A percentile compares a stretch with the other conserved stretches of the same genome.
Evolutionary conservation across 2,113 vertebrate species (phyloP).

Genomic region (Callocephalon fimbriatum): DNA sequence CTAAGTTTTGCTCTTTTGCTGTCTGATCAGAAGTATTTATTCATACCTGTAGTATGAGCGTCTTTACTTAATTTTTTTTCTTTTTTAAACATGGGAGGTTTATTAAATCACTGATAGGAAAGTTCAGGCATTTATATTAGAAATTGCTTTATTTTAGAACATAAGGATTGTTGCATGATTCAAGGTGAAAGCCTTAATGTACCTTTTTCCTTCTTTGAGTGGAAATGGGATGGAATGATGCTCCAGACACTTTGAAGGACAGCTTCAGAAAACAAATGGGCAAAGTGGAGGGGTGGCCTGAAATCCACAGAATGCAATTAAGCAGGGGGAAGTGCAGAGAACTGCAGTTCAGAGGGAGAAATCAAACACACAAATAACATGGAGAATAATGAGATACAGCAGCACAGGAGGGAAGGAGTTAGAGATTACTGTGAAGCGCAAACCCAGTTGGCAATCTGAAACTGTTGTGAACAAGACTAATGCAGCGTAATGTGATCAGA

Average conservation of each 20-base stretch:
- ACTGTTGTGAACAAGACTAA: not conserved
- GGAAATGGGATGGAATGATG: not conserved
- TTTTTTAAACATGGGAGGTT: not conserved
- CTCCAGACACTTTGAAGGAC: not conserved
- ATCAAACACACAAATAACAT: not conserved
- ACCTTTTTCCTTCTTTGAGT: conserved; percentile 46
- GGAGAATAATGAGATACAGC: not conserved
- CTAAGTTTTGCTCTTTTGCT: conserved; percentile 33
- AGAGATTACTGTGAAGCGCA: not conserved
- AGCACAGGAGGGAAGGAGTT: not conserved
- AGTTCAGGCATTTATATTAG: not conserved
- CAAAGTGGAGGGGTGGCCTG: not conserved
- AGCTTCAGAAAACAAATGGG: not conserved
- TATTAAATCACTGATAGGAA: not conserved
- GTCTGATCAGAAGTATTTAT: conserved; percentile 60
- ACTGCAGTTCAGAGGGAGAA: not conserved
- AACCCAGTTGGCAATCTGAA: not conserved
- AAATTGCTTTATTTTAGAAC: conserved; percentile 1
- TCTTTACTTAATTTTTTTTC: not conserved
- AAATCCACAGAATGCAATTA: not conserved
- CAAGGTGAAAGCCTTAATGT: conserved; percentile 25
- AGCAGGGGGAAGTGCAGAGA: not conserved
- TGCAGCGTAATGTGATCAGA: not conserved
- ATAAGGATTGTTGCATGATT: not conserved
- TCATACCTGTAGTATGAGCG: conserved; percentile 48